Evolutionary conservation across 2,888 invertebrate genomes (phyloP).

Genomic region (Mesochorus sp.): DNA sequence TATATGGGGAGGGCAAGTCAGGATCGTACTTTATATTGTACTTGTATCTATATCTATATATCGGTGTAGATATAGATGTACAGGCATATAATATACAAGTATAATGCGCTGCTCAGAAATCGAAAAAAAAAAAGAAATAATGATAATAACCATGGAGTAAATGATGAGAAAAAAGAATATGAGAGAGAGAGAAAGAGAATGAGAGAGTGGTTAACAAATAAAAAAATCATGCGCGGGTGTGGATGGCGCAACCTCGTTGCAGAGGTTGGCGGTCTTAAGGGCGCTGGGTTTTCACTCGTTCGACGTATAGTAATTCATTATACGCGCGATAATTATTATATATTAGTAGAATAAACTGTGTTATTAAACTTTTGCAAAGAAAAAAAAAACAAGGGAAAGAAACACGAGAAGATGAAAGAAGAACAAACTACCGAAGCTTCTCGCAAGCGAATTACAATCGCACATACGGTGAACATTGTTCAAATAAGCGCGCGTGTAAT

Average conservation of each 20-base stretch:
- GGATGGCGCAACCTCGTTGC: slow-evolving; percentile 54
- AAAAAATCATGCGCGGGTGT: slow-evolving; percentile 47
- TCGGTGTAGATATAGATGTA: slow-evolving; percentile 45
- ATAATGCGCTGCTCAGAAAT: slow-evolving; percentile 63
- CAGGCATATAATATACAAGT: slow-evolving; percentile 49
- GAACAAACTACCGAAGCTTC: slow-evolving; percentile 29
- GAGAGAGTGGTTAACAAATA: slow-evolving; percentile 28
- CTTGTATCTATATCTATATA: slow-evolving; percentile 58
- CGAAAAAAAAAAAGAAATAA: slow-evolving; percentile 45
- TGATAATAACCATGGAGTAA: slow-evolving; percentile 14
- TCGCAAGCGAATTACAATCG: slow-evolving; percentile 40
- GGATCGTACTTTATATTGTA: slow-evolving; percentile 63
- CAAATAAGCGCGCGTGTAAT: slow-evolving; percentile 1
- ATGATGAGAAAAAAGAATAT: not conserved
- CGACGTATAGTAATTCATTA: slow-evolving; percentile 35
- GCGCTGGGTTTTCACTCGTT: slow-evolving; percentile 58
- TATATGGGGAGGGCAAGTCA: slow-evolving; percentile 44
- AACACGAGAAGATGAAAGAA: not conserved
- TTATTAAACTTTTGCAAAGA: slow-evolving; percentile 54
- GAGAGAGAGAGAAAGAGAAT: slow-evolving; percentile 6
- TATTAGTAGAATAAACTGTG: slow-evolving; percentile 57
- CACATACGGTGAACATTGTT: slow-evolving; percentile 7
- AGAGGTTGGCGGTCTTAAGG: slow-evolving; percentile 49
- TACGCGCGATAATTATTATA: slow-evolving; percentile 50
- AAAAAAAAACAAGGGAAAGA: slow-evolving; percentile 23